Conservation (phyloP, 2,888 invertebrate genomes). For the Portevinia maculata region DNA sequence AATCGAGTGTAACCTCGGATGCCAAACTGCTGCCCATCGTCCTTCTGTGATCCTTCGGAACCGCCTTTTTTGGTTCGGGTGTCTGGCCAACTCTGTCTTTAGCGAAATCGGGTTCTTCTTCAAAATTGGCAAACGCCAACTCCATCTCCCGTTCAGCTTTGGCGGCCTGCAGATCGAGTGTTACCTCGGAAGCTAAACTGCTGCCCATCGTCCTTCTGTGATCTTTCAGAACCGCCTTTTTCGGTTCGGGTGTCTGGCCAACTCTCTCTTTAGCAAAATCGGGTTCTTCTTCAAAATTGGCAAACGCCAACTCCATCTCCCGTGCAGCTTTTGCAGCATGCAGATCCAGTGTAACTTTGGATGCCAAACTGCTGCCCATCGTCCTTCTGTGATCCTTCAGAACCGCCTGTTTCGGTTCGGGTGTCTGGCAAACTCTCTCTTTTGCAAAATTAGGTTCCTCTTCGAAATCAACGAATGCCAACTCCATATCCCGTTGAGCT, state of each 20-base stretch:
- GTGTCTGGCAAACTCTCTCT: constrained; percentile 25
- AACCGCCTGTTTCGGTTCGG: constrained; percentile 1
- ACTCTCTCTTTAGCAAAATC: background rate
- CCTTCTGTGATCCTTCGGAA: background rate
- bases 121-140: constrained; percentile 23
- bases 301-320: constrained; percentile 35
- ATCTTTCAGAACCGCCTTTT: background rate
- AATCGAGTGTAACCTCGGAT: background rate
- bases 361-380: constrained; percentile 8
- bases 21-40: constrained; percentile 8
- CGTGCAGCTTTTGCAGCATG: constrained; percentile 24
- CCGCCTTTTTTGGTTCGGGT: constrained; percentile 6
- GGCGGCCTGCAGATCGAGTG: constrained; percentile 16
- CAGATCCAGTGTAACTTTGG: constrained; percentile 18
- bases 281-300: constrained; percentile 43
- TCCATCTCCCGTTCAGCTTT: constrained; percentile 17
- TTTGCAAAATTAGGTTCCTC: constrained; percentile 24
- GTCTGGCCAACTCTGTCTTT: background rate
- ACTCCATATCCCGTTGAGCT: constrained; percentile 17
- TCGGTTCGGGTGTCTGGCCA: constrained; percentile 16
- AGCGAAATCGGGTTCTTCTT: constrained; percentile 7
- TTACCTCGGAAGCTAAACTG: background rate
- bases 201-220: constrained; percentile 11
- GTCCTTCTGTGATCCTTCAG: constrained; percentile 30
- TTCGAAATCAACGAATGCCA: constrained; percentile 36